Evolutionary conservation across 2,797 vertebrate species (phyloP), one percentile per base, ranked within the genome.

Genomic region (Linurgus olivaceus): DNA sequence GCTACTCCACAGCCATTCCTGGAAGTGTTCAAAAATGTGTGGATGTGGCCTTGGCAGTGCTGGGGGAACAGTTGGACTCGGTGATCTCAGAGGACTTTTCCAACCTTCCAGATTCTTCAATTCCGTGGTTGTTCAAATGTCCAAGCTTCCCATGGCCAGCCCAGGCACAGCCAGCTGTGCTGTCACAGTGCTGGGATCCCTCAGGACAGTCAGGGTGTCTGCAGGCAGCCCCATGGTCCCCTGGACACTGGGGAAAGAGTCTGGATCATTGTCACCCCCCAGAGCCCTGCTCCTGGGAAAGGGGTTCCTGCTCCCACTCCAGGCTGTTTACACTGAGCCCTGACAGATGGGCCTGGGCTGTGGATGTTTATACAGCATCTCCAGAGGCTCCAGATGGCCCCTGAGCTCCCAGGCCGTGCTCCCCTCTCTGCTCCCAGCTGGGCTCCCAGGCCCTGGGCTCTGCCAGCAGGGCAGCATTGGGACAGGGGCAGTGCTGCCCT

Each of bases 391-490:
- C 88, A 65, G 67, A 44, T 72, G 61, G 71, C 11, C 47, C 58
- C 59, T 0, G 1, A 57, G 31, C 67, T 79, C 48, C 78, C 7
- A 7, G 67, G 2, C 12, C 42, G 1, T 5, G 3, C 66, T 47
- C 11, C 2, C 37, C 37, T 51, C 75, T 57, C 51, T 2, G 4
- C 29, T 90, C 47, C 81, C 87, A 65, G 80, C 50, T 55, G 6
- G 44, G 35, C 33, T 85, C 23, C 61, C 0, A 0, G 10, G 20
- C 26, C 35, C 9, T 1, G 29, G 29, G 88, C 70, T 87, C 58
- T 0, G 0, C 2, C 3, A 80, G 55, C 0, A 0, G 20, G 25
- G 15, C 42, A 58, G 33, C 48, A 15, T 2, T 0, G 0, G 40
- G 45, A 12, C 3, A 7, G 38, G 42, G 47, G 25, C 6, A 5